Conservation (phyloP, 2,888 invertebrate species). For the Pachymerium ferrugineum region DNA sequence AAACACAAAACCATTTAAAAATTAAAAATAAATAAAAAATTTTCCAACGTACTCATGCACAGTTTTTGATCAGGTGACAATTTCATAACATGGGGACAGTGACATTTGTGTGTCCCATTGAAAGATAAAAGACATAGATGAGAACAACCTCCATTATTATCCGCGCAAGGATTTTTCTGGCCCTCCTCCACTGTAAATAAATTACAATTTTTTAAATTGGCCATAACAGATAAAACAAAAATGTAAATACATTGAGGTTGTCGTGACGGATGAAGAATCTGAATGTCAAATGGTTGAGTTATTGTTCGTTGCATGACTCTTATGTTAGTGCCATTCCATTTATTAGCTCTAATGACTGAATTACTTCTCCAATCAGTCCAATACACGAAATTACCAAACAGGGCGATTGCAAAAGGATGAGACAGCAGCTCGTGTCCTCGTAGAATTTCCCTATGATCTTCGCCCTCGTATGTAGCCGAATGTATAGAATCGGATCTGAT, state of each 20-base stretch:
- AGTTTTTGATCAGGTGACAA: slow-evolving; percentile 60
- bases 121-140: slow-evolving; percentile 71
- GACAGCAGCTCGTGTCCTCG: slow-evolving; percentile 67
- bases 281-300: slow-evolving; percentile 85
- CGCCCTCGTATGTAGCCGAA: slow-evolving; percentile 73
- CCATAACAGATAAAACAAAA: background rate
- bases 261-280: slow-evolving; percentile 70
- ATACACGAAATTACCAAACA: slow-evolving; percentile 80
- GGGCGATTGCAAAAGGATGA: slow-evolving; percentile 82
- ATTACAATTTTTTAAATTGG: background rate
- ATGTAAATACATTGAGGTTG: slow-evolving; percentile 56
- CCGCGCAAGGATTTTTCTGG: slow-evolving; percentile 62
- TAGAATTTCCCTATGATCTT: slow-evolving; percentile 63
- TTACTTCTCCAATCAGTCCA: slow-evolving; percentile 93
- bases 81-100: slow-evolving; percentile 82
- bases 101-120: slow-evolving; percentile 62
- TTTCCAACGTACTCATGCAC: slow-evolving; percentile 57
- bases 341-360: slow-evolving; percentile 74
- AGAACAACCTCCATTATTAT: slow-evolving; percentile 68
- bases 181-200: slow-evolving; percentile 41
- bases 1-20: slow-evolving; percentile 3
- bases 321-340: slow-evolving; percentile 74
- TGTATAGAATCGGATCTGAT: slow-evolving; percentile 75
- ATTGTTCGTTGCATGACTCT: slow-evolving; percentile 71
- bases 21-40: background rate